phyloP scores from a whole-genome alignment of 2,797 vertebrate species.

The Rhinatrema bivittatum region DNA sequence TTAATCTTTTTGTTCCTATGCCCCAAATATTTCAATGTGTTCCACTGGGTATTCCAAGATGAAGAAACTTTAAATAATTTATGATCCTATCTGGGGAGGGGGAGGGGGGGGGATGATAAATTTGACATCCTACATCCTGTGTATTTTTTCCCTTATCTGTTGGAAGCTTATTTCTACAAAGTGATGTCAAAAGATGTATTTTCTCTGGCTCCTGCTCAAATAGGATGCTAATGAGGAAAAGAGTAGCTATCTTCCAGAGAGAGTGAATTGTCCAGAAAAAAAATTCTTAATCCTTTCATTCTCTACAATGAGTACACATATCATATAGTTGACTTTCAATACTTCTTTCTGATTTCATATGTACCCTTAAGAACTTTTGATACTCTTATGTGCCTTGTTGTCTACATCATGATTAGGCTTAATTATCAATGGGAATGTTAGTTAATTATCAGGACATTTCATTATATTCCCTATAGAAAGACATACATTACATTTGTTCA shows the following conservation, averaged over 20 bases:
- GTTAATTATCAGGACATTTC: too few relatives aligned
- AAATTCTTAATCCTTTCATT: not conserved
- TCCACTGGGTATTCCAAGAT: slow-evolving; percentile 20
- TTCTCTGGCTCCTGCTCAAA: slow-evolving; percentile 1
- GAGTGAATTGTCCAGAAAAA: not conserved
- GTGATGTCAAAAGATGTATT: not conserved
- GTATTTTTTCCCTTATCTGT: not conserved
- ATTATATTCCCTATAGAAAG: too few relatives aligned
- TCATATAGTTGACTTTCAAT: not conserved
- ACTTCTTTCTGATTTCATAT: slow-evolving; percentile 5
- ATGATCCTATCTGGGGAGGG: slow-evolving; percentile 3
- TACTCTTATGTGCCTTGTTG: too few relatives aligned
- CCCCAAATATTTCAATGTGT: slow-evolving; percentile 10
- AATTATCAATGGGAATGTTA: too few relatives aligned
- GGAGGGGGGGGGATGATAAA: not conserved
- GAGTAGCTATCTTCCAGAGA: not conserved
- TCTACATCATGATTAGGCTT: too few relatives aligned
- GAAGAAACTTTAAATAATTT: slow-evolving; percentile 26
- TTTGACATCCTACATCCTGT: slow-evolving; percentile 2
- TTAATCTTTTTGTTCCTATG: slow-evolving; percentile 5
- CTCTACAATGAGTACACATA: not conserved
- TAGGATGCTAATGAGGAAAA: slow-evolving; percentile 1
- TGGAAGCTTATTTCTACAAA: slow-evolving; percentile 1
- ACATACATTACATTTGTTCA: too few relatives aligned
- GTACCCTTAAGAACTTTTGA: too few relatives aligned